phyloP scores from a whole-genome alignment of 2,797 vertebrate species.

The Pipistrellus pygmaeus region DNA sequence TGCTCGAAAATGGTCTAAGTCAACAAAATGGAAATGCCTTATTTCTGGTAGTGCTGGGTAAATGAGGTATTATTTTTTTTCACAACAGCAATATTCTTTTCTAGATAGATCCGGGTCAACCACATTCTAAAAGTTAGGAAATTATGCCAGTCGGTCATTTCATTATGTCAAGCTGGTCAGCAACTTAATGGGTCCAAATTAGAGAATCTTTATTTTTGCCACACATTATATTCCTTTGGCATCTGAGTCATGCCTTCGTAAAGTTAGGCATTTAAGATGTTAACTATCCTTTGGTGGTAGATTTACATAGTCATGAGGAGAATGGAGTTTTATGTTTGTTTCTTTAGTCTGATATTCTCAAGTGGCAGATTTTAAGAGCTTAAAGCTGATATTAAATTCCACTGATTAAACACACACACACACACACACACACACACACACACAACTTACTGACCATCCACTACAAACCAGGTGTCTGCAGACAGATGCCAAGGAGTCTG shows the following conservation, averaged over 20 bases:
- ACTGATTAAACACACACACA: neutral
- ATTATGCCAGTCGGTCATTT: neutral
- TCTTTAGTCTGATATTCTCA: neutral
- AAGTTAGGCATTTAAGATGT: neutral
- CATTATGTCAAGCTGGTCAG: neutral
- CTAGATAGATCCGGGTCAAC: neutral
- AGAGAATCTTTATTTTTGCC: constrained; percentile 2
- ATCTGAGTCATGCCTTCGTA: neutral
- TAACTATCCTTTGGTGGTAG: neutral
- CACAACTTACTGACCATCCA: neutral
- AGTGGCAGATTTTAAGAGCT: neutral
- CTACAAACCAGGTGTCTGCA: neutral
- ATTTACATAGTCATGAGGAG: neutral
- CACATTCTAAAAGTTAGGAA: neutral
- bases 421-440: too few species aligned
- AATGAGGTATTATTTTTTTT: neutral
- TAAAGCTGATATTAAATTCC: neutral
- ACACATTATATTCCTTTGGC: neutral
- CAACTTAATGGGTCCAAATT: neutral
- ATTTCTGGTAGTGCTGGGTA: neutral
- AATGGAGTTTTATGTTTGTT: neutral
- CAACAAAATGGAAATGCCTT: neutral
- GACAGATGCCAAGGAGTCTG: neutral
- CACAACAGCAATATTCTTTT: neutral
- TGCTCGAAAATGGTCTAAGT: neutral